Conservation (phyloP, 2,888 invertebrate genomes). For the Heliconius erato region DNA sequence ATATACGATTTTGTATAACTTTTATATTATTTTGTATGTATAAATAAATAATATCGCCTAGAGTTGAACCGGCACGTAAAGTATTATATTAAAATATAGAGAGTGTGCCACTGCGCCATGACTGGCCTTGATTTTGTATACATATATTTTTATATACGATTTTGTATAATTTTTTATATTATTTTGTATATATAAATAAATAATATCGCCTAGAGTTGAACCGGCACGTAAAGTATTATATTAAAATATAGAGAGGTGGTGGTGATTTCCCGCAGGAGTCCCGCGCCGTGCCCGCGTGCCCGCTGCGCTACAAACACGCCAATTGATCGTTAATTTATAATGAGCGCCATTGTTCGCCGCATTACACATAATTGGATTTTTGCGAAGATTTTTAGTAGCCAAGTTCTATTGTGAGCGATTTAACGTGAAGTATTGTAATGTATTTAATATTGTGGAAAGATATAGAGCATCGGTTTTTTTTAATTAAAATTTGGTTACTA, state of each 20-base stretch:
- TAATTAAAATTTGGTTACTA: too few species aligned
- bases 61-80: conserved; percentile 36
- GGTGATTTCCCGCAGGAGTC: conserved; percentile 72
- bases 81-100: conserved; percentile 52
- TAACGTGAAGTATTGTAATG: background rate
- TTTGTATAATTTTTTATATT: too few species aligned
- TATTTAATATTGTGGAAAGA: background rate
- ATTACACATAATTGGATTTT: conserved; percentile 43
- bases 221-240: conserved; percentile 49
- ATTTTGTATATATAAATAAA: too few species aligned
- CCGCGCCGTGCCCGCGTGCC: conserved; percentile 49
- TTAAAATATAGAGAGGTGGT: conserved; percentile 46
- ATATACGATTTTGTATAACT: too few species aligned
- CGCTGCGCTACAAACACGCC: conserved; percentile 64
- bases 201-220: background rate
- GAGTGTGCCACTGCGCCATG: background rate
- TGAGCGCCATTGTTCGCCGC: conserved; percentile 57
- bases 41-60: background rate
- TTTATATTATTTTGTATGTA: too few species aligned
- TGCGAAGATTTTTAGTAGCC: conserved; percentile 27
- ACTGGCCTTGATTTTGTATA: too few species aligned
- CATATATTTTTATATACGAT: too few species aligned
- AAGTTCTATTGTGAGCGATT: conserved; percentile 2
- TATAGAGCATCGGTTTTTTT: too few species aligned
- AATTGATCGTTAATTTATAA: conserved; percentile 76